Evolutionary conservation across 2,113 vertebrate species (phyloP).

Genomic region (Carollia perspicillata): DNA sequence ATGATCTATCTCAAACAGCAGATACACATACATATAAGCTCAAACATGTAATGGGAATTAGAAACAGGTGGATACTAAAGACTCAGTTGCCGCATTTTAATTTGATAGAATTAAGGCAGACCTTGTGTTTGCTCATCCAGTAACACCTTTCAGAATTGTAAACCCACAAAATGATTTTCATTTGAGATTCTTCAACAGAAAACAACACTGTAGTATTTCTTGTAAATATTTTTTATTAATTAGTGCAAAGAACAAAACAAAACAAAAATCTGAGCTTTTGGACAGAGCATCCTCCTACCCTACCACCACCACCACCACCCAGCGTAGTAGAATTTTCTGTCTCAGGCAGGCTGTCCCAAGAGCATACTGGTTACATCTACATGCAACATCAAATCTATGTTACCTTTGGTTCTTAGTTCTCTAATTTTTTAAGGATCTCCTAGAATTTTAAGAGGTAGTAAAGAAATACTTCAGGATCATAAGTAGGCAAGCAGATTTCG

Average conservation of each 20-base stretch:
- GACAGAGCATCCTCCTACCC: neutral
- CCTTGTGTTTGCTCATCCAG: neutral
- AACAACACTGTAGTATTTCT: slow-evolving; percentile 2
- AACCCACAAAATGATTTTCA: neutral
- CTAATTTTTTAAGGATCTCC: slow-evolving; percentile 21
- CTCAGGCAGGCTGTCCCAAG: neutral
- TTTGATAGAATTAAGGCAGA: neutral
- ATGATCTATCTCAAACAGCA: neutral
- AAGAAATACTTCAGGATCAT: neutral
- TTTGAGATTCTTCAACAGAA: neutral
- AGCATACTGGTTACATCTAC: neutral
- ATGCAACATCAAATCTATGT: neutral
- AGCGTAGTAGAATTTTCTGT: neutral
- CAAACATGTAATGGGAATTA: neutral
- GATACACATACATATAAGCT: neutral
- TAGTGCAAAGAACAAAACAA: neutral
- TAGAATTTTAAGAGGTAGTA: slow-evolving; percentile 31
- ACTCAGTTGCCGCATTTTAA: neutral
- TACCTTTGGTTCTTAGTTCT: slow-evolving; percentile 7
- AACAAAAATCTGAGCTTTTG: neutral
- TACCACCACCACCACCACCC: too few relatives aligned
- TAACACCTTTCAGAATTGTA: slow-evolving; percentile 10
- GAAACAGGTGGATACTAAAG: neutral
- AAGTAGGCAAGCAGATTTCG: neutral
- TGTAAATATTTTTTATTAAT: neutral